These are phyloP conservation scores for Silurus asotus DNA, from an alignment of 2,113 vertebrate genomes.

Conservation along the genomic window DNA sequence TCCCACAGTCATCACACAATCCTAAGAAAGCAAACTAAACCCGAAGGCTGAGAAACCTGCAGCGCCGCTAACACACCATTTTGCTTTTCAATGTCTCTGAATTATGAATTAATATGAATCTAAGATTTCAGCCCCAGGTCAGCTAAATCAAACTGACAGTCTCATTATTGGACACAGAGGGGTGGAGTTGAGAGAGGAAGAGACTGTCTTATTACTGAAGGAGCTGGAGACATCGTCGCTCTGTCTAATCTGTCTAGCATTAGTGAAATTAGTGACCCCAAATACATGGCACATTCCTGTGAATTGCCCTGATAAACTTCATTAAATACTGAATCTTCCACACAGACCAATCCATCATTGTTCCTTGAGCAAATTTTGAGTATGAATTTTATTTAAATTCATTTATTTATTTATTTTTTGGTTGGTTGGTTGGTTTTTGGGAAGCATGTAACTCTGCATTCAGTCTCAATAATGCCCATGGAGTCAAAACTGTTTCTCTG, in stretches of 20 bases:
- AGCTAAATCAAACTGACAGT: slow-evolving; percentile 55
- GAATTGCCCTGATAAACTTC: too few species aligned
- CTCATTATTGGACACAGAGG: slow-evolving; percentile 51
- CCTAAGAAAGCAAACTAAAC: background rate
- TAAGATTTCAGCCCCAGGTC: slow-evolving; percentile 38
- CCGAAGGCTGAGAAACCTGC: background rate
- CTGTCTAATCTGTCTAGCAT: background rate
- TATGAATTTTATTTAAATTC: background rate
- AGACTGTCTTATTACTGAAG: background rate
- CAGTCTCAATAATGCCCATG: slow-evolving; percentile 67
- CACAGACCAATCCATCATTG: background rate
- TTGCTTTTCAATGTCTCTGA: slow-evolving; percentile 38
- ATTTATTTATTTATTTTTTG: background rate
- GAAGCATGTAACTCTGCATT: slow-evolving; percentile 24
- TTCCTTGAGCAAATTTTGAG: background rate
- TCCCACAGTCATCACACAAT: background rate
- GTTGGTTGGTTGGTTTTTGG: background rate
- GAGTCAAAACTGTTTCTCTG: slow-evolving; percentile 25
- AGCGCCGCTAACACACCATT: slow-evolving; percentile 25
- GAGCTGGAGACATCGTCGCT: slow-evolving; percentile 14
- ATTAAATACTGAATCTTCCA: background rate
- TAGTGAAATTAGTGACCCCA: background rate
- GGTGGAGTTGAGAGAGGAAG: slow-evolving; percentile 34
- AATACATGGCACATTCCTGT: background rate
- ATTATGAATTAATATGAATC: slow-evolving; percentile 53